These are phyloP conservation scores for Clivina fossor DNA, from an alignment of 2,888 invertebrate genomes.

Conservation along the genomic window DNA sequence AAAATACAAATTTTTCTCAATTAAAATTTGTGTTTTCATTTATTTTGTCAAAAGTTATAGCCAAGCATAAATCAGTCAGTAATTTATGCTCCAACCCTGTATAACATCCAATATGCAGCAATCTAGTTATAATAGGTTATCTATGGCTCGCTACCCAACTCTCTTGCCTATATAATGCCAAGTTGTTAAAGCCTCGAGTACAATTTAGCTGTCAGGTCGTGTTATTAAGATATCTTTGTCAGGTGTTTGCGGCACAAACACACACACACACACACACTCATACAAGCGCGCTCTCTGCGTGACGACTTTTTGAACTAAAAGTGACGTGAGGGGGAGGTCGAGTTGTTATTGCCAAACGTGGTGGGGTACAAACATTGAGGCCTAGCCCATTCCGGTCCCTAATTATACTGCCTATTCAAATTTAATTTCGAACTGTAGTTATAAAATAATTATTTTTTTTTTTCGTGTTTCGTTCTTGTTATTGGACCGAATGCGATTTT, in stretches of 20 bases:
- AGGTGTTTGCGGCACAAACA: conserved; percentile 35
- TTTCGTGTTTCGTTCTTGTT: no score
- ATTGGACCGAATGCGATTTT: conserved; percentile 17
- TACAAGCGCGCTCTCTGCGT: not conserved
- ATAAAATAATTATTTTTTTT: conserved; percentile 31
- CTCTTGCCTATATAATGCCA: not conserved
- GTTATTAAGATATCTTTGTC: conserved; percentile 40
- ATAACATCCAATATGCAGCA: no score
- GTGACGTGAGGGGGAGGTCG: no score
- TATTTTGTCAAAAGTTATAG: no score
- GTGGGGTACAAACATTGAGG: not conserved
- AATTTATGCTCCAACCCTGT: no score
- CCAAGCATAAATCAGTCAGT: no score
- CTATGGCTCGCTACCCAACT: no score
- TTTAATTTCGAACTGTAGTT: conserved; percentile 36
- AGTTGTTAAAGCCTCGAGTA: conserved; percentile 11
- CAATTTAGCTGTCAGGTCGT: conserved; percentile 39
- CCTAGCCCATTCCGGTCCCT: conserved; percentile 36
- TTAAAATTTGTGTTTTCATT: no score
- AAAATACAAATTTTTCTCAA: no score
- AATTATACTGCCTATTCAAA: conserved; percentile 40
- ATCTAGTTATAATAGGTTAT: no score
- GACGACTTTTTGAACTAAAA: no score
- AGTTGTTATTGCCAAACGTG: not conserved
- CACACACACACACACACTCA: no score